A percentile compares a stretch with the other conserved stretches of the same genome.
These are phyloP conservation scores for Lypha dubia DNA, from an alignment of 2,888 invertebrate genomes.

Conservation along the genomic window DNA sequence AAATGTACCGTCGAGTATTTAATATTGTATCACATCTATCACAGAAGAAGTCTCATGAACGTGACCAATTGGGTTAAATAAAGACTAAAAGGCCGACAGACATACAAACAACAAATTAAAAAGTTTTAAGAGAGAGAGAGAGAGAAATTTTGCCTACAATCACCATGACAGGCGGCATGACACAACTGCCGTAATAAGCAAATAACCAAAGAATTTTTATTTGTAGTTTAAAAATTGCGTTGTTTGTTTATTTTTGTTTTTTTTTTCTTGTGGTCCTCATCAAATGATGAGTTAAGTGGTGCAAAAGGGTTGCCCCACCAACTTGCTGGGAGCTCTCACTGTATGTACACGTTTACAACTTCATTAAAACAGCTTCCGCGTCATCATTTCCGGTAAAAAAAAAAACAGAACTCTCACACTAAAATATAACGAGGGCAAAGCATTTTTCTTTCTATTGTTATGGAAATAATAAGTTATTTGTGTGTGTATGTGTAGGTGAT, in stretches of 20 bases:
- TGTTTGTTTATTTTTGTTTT: conserved; percentile 54
- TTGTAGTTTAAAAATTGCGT: conserved; percentile 33
- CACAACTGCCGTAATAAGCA: conserved; percentile 39
- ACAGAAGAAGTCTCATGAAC: too few relatives aligned
- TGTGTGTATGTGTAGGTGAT: not conserved
- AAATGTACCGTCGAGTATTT: too few relatives aligned
- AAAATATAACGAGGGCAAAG: not conserved
- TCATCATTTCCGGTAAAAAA: conserved; percentile 78
- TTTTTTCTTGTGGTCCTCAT: conserved; percentile 37
- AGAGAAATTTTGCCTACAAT: not conserved
- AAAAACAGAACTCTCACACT: conserved; percentile 31
- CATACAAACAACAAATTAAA: not conserved
- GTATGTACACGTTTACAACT: conserved; percentile 77
- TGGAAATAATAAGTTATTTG: not conserved
- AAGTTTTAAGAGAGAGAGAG: not conserved
- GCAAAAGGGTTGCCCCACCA: not conserved
- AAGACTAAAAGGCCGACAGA: not conserved
- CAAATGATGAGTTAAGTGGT: conserved; percentile 19
- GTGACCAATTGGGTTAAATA: too few relatives aligned
- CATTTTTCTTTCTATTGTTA: not conserved
- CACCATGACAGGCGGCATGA: conserved; percentile 3
- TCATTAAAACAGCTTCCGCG: conserved; percentile 81
- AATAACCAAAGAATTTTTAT: conserved; percentile 60
- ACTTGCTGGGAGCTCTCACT: not conserved
- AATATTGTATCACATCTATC: too few relatives aligned